Evolutionary conservation across 2,113 vertebrate species (phyloP), one percentile per base, ranked within the genome.

Genomic region (Apteryx owenii): DNA sequence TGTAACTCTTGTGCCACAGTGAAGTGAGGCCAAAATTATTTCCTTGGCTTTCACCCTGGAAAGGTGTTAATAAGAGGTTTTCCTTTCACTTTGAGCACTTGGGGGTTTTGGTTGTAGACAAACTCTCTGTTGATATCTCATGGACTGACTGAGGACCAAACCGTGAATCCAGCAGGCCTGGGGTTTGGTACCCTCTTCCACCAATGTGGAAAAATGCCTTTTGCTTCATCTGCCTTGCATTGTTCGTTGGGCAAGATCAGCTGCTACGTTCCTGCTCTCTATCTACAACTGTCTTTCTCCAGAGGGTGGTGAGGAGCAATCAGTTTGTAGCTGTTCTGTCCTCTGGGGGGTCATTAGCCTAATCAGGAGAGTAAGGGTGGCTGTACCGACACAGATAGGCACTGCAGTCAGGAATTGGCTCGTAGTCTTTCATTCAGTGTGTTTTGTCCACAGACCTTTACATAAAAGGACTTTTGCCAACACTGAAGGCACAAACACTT

Each of bases 381-480:
- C 53, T 81, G 23, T 31, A 22, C 58, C 6, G 50, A 18, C 5
- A 3, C 10, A 70, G 29, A 72, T 29, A 44, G 17, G 42, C 33
- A 26, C 36, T 61, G 76, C 44, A 17, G 21, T 31, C 33, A 58
- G 54, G 65, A 85, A 50, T 33, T 38, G 33, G 29, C 53, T 90
- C 62, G 76, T 38, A 78, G 51, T 85, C 61, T 76, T 88, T 61
- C 61, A 44, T 81, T 64, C 36, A 4, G 3, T 48, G 5, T 95
- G 80, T 95, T 97, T 85, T 96, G 50, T 72, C 82, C 77, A 76
- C 44, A 19, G 12, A 33, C 1, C 31, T 65, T 76, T 87, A 31
- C 70, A 56, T n/a, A 48, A 85, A 90, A 91, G 73, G 64, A 38
- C 38, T 91, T 87, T 95, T 88, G 61, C 23, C 89, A 76, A 76